Base-by-base conservation (phyloP, 2,113 vertebrate genomes). In the Balaeniceps rex region DNA sequence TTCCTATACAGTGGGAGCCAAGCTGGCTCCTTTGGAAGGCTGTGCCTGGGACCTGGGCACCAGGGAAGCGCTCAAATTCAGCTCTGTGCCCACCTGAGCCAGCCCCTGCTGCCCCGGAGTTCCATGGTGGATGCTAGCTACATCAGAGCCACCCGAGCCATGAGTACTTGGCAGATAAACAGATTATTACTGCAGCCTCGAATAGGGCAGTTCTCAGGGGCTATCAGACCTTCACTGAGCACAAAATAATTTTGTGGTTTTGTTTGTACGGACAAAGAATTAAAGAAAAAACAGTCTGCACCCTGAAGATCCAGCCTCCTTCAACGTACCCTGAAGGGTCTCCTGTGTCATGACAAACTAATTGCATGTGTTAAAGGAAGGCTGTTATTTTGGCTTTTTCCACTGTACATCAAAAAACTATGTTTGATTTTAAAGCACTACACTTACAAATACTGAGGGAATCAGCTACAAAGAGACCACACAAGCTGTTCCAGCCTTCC, bases 401-500 rank as follows among this genome's bases (percentile, higher is more conserved):
- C 89, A 60, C 46, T n/a, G 42, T n/a, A 96, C 68, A 79, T 83
- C 84, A 94, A 77, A 92, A 90, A 75, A 69, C 26, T 18, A 16
- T 61, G 70, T 85, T 88, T 93, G 85, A 92, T 94, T 97, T 93
- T 90, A 92, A 91, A 96, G 95, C 63, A 68, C 69, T 44, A 77
- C 77, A 82, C 93, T 97, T 77, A 91, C 40, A 94, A 88, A 92
- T 61, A 96, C 77, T 60, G n/a, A 91, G 63, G 78, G 79, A 95
- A 88, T 92, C 40, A 19, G 91, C 88, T 91, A 92, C 88, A 94
- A 93, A 95, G 84, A 78, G 95, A 96, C 92, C 97, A 97, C 96
- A 97, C 96, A 97, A 86, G 88, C 83, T 93, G 90, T 85, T 96
- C 46, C 72, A 92, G 88, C 51, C 78, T 96, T 95, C 79, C 80